phyloP scores from a whole-genome alignment of 2,888 invertebrate genomes.

The Lumbricus terrestris region DNA sequence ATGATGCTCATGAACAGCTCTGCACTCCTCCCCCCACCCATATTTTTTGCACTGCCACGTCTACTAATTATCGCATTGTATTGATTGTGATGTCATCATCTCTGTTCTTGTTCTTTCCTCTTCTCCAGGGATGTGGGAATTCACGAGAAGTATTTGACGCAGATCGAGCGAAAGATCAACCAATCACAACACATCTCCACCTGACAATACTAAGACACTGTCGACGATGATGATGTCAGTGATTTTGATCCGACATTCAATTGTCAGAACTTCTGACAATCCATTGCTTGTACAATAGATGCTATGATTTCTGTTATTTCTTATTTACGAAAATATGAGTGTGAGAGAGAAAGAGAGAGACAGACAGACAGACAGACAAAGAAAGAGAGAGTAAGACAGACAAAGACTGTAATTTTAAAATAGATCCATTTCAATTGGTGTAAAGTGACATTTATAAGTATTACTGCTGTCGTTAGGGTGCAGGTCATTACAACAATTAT shows the following conservation, averaged over 20 bases:
- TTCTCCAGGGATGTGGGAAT: constrained; percentile 52
- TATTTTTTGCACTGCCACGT: too few relatives aligned
- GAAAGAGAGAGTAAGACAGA: too few relatives aligned
- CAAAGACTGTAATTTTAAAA: not conserved
- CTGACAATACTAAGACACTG: not conserved
- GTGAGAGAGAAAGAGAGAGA: too few relatives aligned
- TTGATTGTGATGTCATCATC: too few relatives aligned
- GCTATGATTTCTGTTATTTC: not conserved
- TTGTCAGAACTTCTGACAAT: not conserved
- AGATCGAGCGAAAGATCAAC: constrained; percentile 57
- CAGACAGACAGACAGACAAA: not conserved
- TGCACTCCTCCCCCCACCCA: too few relatives aligned
- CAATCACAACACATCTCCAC: constrained; percentile 29
- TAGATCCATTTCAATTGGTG: not conserved
- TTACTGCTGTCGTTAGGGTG: not conserved
- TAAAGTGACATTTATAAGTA: not conserved
- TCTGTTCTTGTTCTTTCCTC: too few relatives aligned
- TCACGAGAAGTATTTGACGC: constrained; percentile 58
- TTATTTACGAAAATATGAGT: too few relatives aligned
- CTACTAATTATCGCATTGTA: too few relatives aligned
- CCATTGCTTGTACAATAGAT: not conserved
- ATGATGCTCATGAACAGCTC: too few relatives aligned
- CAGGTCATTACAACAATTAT: not conserved
- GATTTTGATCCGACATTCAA: not conserved
- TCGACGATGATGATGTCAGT: not conserved